A percentile compares a stretch with the other conserved stretches of the same genome.
These are phyloP conservation scores for Odontocolon sp. DNA, from an alignment of 2,888 invertebrate species.

Conservation along the genomic window DNA sequence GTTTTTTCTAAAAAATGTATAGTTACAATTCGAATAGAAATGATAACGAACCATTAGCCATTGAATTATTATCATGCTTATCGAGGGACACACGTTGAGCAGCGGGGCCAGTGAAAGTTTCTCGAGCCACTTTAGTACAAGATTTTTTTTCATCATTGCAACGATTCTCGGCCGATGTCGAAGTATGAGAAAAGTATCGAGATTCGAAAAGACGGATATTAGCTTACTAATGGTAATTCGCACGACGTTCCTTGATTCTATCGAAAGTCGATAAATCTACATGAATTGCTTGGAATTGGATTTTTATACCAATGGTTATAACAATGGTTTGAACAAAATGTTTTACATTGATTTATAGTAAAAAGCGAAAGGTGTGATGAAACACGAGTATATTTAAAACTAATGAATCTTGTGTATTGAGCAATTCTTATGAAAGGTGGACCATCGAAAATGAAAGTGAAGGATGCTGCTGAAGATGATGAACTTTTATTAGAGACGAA, in stretches of 20 bases:
- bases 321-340: no score
- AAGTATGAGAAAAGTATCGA: background rate
- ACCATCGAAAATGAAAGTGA: background rate
- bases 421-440: background rate
- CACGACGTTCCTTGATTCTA: background rate
- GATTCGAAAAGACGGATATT: background rate
- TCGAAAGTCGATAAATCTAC: no score
- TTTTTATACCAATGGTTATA: no score
- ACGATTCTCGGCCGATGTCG: background rate
- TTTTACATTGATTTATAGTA: no score
- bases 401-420: background rate
- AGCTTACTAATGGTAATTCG: background rate
- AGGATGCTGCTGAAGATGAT: background rate
- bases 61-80: background rate
- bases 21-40: background rate
- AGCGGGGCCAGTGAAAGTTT: slow-evolving; percentile 26
- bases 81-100: background rate
- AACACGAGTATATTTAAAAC: background rate
- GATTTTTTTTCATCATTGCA: background rate
- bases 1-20: background rate
- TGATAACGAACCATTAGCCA: background rate
- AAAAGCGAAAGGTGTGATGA: background rate
- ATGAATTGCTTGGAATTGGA: background rate
- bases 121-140: slow-evolving; percentile 5
- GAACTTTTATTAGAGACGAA: background rate